Percentiles rank a stretch among this genome's conserved stretches.
Conservation (phyloP, 2,113 vertebrate species). For the Toxostoma redivivum region DNA sequence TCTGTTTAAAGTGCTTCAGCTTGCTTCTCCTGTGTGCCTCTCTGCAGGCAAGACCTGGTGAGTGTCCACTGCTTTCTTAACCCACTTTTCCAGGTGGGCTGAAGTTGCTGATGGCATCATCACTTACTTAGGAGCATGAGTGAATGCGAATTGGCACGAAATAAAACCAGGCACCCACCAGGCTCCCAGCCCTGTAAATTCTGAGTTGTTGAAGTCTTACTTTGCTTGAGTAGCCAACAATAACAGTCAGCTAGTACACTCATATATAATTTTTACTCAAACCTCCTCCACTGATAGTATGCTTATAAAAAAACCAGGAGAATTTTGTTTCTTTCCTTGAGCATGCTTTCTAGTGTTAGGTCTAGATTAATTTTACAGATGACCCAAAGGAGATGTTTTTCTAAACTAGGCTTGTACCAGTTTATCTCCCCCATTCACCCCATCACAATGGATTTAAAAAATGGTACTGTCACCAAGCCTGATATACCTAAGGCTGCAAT, state of each 20-base stretch:
- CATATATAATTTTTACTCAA: neutral
- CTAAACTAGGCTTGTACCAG: neutral
- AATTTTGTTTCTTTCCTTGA: slow-evolving; percentile 8
- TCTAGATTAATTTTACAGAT: slow-evolving; percentile 27
- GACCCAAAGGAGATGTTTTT: neutral
- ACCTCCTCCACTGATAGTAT: neutral
- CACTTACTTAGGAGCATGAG: slow-evolving; percentile 2
- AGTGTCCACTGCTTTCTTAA: slow-evolving; percentile 25
- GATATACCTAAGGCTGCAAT: neutral
- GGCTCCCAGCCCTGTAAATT: neutral
- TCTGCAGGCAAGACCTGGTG: neutral
- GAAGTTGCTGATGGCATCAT: neutral
- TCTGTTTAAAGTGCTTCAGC: neutral
- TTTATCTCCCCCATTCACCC: neutral
- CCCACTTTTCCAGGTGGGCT: slow-evolving; percentile 24
- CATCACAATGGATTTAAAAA: neutral
- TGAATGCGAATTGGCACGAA: slow-evolving; percentile 18
- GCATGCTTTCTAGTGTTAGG: neutral
- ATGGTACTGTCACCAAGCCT: neutral
- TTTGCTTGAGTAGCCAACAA: slow-evolving; percentile 34
- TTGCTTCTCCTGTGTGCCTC: neutral
- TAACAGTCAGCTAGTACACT: neutral
- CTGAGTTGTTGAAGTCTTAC: neutral
- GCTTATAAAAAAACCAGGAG: neutral
- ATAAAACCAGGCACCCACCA: neutral